Conservation (phyloP, 2,113 vertebrate genomes). For the Larimichthys polyactis region DNA sequence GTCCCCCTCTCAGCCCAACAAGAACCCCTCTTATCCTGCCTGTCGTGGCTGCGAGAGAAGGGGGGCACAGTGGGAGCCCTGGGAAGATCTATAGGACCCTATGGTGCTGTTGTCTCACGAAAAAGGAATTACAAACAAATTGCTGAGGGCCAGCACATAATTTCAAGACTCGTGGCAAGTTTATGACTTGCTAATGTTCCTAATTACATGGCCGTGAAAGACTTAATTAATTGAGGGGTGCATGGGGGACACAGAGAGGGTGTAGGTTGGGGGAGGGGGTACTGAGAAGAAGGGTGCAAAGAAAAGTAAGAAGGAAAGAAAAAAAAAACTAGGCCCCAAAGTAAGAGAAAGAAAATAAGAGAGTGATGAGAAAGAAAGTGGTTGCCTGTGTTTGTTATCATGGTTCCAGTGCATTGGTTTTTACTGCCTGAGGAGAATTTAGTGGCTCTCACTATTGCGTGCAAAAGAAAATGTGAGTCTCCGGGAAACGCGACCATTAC, state of each 20-base stretch:
- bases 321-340: slow-evolving; percentile 63
- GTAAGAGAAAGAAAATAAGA: slow-evolving; percentile 67
- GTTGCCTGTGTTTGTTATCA: slow-evolving; percentile 97
- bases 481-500: slow-evolving; percentile 97
- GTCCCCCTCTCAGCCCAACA: slow-evolving; percentile 61
- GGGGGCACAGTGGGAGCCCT: slow-evolving; percentile 89
- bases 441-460: slow-evolving; percentile 95
- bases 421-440: slow-evolving; percentile 99
- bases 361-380: slow-evolving; percentile 79
- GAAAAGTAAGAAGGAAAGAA: slow-evolving; percentile 45
- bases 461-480: slow-evolving; percentile 99
- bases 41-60: slow-evolving; percentile 59
- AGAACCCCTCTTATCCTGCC: slow-evolving; percentile 67
- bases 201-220: slow-evolving; percentile 99
- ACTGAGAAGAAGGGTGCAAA: slow-evolving; percentile 51
- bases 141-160: slow-evolving; percentile 98
- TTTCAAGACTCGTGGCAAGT: slow-evolving; percentile 99
- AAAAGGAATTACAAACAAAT: slow-evolving; percentile 99
- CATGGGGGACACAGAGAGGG: slow-evolving; percentile 77
- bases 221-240: slow-evolving; percentile 99
- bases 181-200: slow-evolving; percentile 99
- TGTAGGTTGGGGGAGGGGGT: not conserved
- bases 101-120: slow-evolving; percentile 94
- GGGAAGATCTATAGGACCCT: slow-evolving; percentile 94
- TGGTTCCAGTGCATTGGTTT: slow-evolving; percentile 99